These are phyloP conservation scores for Epinephelus awoara DNA, from an alignment of 2,797 vertebrate genomes.

Conservation along the genomic window DNA sequence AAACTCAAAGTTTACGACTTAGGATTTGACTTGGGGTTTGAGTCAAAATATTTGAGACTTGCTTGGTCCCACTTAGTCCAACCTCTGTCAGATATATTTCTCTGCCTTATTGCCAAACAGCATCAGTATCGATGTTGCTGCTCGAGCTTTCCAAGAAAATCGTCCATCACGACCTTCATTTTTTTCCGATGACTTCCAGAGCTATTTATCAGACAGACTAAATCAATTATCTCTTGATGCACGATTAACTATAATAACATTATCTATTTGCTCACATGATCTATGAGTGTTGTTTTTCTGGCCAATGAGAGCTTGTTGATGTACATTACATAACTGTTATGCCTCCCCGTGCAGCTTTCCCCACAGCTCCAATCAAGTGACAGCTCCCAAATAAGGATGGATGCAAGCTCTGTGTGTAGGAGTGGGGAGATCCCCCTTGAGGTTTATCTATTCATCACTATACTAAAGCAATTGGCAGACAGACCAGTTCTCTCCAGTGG, in stretches of 20 bases:
- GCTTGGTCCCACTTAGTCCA: no score
- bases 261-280: slow-evolving; percentile 5
- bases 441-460: slow-evolving; percentile 39
- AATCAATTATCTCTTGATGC: not conserved
- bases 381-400: slow-evolving; percentile 46
- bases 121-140: not conserved
- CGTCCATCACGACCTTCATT: not conserved
- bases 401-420: slow-evolving; percentile 29
- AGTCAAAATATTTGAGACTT: no score
- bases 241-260: slow-evolving; percentile 8
- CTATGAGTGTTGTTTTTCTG: slow-evolving; percentile 8
- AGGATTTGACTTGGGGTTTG: no score
- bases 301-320: not conserved
- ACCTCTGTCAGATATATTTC: slow-evolving; percentile 1
- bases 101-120: not conserved
- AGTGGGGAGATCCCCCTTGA: slow-evolving; percentile 38
- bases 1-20: no score
- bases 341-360: slow-evolving; percentile 10
- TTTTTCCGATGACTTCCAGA: not conserved
- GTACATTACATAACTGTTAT: slow-evolving; percentile 13
- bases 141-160: not conserved
- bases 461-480: slow-evolving; percentile 50
- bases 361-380: slow-evolving; percentile 36
- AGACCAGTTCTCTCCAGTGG: slow-evolving; percentile 48
- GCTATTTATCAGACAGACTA: not conserved